A percentile compares a stretch with the other conserved stretches of the same genome.
These are phyloP conservation scores for Stictonetta naevosa DNA, from an alignment of 2,113 vertebrate genomes.

Conservation along the genomic window DNA sequence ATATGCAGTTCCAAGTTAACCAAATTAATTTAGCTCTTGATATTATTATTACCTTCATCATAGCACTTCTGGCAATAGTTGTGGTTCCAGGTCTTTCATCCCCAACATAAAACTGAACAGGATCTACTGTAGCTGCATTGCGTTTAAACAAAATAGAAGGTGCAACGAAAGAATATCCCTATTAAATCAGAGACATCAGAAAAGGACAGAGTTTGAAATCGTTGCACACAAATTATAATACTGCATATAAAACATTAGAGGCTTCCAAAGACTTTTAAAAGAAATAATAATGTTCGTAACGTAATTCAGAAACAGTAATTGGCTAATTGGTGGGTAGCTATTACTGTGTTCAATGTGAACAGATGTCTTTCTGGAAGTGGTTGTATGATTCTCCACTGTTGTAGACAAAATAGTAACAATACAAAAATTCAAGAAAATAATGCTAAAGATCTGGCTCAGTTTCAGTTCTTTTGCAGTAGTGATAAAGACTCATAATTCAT, in stretches of 20 bases:
- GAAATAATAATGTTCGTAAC: not conserved
- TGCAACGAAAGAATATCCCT: slow-evolving; percentile 98
- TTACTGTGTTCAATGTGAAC: not conserved
- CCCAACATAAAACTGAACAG: slow-evolving; percentile 85
- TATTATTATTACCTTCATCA: slow-evolving; percentile 91
- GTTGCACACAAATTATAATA: not conserved
- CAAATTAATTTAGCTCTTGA: not conserved
- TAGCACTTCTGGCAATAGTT: slow-evolving; percentile 92
- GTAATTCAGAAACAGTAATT: not conserved
- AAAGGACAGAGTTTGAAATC: slow-evolving; percentile 58
- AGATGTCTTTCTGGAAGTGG: slow-evolving; percentile 15
- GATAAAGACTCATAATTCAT: not conserved
- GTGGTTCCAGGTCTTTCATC: slow-evolving; percentile 88
- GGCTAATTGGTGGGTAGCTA: not conserved
- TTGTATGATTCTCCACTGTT: slow-evolving; percentile 34
- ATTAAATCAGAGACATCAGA: slow-evolving; percentile 36
- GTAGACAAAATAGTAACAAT: not conserved
- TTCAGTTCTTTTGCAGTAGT: not conserved
- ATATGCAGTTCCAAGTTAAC: not conserved
- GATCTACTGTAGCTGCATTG: slow-evolving; percentile 91
- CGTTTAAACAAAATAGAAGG: slow-evolving; percentile 97
- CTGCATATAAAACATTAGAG: slow-evolving; percentile 67
- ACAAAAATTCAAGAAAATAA: not conserved
- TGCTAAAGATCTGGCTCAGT: not conserved
- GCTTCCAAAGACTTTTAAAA: slow-evolving; percentile 74